A percentile compares a stretch with the other conserved stretches of the same genome.
Evolutionary conservation across 2,113 vertebrate genomes (phyloP).

Genomic region (Grammomys surdaster): DNA sequence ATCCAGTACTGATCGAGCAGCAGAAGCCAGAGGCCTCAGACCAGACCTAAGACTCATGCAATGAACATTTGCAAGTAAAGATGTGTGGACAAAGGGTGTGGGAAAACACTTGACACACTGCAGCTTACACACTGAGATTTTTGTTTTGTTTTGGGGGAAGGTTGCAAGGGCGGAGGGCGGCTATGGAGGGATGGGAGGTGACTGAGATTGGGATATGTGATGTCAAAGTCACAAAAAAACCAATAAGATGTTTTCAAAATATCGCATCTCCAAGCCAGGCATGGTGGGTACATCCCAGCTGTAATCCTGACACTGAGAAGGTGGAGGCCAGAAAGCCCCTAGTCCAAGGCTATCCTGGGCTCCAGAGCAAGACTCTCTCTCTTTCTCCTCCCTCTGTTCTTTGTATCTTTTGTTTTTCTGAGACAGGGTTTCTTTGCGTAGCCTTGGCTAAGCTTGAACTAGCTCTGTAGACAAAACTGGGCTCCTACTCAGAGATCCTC

Average conservation of each 20-base stretch:
- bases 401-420: too few relatives aligned
- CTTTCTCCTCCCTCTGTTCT: too few relatives aligned
- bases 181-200: not conserved
- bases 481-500: too few relatives aligned
- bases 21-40: not conserved
- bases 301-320: not conserved
- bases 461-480: too few relatives aligned
- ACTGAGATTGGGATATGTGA: not conserved
- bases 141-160: not conserved
- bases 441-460: too few relatives aligned
- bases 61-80: not conserved
- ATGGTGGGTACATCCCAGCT: not conserved
- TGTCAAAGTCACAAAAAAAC: not conserved
- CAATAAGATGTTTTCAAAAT: not conserved
- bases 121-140: not conserved
- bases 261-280: not conserved
- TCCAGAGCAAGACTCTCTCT: too few relatives aligned
- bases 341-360: not conserved
- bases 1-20: not conserved
- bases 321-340: not conserved
- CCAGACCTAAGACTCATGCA: not conserved
- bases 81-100: not conserved
- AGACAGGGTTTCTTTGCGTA: too few relatives aligned
- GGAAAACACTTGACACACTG: not conserved
- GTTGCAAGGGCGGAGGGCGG: not conserved